These are phyloP conservation scores for Malacoraja senta DNA, from an alignment of 2,797 vertebrate species.

Conservation along the genomic window DNA sequence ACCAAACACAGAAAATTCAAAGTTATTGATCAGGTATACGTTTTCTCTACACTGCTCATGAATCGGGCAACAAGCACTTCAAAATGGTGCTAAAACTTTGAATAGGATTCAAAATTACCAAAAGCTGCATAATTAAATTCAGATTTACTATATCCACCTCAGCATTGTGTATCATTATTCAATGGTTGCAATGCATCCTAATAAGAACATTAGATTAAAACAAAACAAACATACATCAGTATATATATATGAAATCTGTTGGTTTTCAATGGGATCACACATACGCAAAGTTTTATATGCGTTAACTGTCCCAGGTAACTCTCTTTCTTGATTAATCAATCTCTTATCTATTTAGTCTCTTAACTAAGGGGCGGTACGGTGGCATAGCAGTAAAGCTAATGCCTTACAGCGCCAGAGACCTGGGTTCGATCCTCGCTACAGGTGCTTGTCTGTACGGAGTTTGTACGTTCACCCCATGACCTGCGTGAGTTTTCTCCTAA, in stretches of 20 bases:
- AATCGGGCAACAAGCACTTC: neutral
- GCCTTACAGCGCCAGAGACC: too few relatives aligned
- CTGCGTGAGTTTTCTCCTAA: too few relatives aligned
- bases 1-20: slow-evolving; percentile 50
- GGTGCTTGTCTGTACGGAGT: too few relatives aligned
- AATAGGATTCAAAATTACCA: neutral
- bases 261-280: neutral
- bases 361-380: neutral
- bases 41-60: neutral
- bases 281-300: neutral
- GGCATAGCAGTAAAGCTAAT: too few relatives aligned
- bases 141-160: neutral
- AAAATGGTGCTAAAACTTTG: neutral
- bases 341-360: neutral
- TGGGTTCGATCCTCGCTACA: too few relatives aligned
- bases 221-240: neutral
- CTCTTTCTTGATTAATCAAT: neutral
- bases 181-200: neutral
- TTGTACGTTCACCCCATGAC: too few relatives aligned
- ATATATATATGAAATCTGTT: neutral
- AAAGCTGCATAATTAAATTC: neutral
- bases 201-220: neutral
- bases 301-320: neutral
- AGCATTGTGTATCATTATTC: neutral
- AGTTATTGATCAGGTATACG: neutral